These are phyloP conservation scores for Leptinotarsa tumamoca DNA, from an alignment of 2,888 invertebrate genomes.

Conservation along the genomic window DNA sequence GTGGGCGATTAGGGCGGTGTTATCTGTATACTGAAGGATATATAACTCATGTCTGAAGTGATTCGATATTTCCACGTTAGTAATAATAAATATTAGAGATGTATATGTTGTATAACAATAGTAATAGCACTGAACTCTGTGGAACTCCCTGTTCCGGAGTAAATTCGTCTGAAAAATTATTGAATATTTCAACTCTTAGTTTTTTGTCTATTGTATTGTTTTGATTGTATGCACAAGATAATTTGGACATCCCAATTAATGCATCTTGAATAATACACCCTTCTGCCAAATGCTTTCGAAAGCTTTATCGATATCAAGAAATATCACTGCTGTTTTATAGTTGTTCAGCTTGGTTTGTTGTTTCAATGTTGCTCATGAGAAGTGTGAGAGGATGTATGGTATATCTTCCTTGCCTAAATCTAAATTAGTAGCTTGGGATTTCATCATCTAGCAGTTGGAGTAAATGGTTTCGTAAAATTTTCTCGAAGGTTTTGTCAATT, in stretches of 20 bases:
- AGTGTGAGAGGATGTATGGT: constrained; percentile 3
- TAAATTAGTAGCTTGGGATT: constrained; percentile 6
- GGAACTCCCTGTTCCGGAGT: neutral
- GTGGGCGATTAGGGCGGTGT: too few relatives aligned
- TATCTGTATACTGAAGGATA: too few relatives aligned
- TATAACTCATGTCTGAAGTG: too few relatives aligned
- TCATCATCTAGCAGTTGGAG: neutral
- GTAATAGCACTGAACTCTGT: constrained; percentile 2
- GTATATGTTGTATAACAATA: constrained; percentile 1
- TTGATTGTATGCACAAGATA: neutral
- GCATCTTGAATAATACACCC: constrained; percentile 19
- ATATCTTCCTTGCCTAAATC: neutral
- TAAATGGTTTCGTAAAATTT: neutral
- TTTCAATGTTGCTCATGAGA: neutral
- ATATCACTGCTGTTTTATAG: neutral
- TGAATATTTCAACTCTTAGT: neutral
- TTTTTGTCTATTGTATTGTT: neutral
- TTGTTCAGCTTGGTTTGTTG: neutral
- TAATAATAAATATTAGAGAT: neutral
- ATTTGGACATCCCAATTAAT: neutral
- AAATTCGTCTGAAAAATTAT: neutral
- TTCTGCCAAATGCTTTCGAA: constrained; percentile 31
- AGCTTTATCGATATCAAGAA: constrained; percentile 16
- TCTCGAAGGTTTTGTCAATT: too few relatives aligned
- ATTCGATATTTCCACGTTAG: too few relatives aligned